Evolutionary conservation across 2,797 vertebrate genomes (phyloP), one percentile per base, ranked within the genome.

Genomic region (Sebastes baramenuke): DNA sequence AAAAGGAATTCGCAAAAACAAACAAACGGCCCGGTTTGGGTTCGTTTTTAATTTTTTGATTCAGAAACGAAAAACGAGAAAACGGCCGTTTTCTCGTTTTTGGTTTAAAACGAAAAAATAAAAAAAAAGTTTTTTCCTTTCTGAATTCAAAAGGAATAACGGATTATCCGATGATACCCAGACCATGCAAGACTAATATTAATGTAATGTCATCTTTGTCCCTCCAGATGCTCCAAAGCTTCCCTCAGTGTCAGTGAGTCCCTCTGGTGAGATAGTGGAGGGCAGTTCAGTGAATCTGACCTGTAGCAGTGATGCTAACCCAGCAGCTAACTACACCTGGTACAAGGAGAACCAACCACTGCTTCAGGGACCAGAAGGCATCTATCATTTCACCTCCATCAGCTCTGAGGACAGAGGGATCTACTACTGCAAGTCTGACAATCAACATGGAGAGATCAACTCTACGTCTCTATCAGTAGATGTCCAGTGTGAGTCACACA

Each of bases 221-320:
- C 60, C 13, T 42, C 13, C 77, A 85, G 81, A 79, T 46, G 3
- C 1, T 67, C 82, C 79, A 38, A 69, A 16, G 32, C 12, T 0
- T 52, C 42, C 52, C 25, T 69, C 54, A 2, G 25, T 81, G 38
- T 81, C 60, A 32, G 71, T 54, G 56, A 71, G 27, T 59, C 6
- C 27, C 11, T 10, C 42, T 76, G 65, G 36, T 52, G 76, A 75
- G 6, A 67, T 86, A 4, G 3, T 66, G 68, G 29, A 79, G 81
- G 42, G 13, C 25, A 58, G 22, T 22, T 62, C 24, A 52, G 55
- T 82, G 66, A 62, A 10, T 72, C 72, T 89, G 78, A 84, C 49
- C 72, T 89, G 87, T 25, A 80, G 62, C 62, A 82, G 74, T 82
- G 71, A 71, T 24, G 82, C 80, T 67, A 79, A 87, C 36, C 83